Evolutionary conservation across 2,113 vertebrate genomes (phyloP).

Genomic region (Tetrao urogallus): DNA sequence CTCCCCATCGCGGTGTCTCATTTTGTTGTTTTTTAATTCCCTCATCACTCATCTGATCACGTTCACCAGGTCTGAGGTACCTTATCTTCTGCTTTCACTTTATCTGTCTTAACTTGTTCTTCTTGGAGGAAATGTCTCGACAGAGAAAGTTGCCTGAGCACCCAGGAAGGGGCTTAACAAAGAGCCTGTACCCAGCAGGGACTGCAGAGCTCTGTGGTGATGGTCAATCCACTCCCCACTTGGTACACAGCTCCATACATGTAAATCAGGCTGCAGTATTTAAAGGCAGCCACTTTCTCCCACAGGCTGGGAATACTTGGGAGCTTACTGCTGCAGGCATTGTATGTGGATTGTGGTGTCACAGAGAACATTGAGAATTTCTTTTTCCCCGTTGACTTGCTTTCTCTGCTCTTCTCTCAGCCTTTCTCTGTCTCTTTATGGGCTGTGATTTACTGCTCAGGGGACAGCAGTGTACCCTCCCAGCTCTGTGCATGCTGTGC

Average conservation of each 20-base stretch:
- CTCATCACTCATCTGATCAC: not conserved
- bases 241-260: not conserved
- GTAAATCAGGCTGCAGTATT: not conserved
- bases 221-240: not conserved
- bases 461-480: not conserved
- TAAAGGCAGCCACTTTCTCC: not conserved
- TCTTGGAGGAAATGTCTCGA: not conserved
- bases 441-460: not conserved
- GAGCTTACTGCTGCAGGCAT: not conserved
- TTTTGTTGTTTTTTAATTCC: not conserved
- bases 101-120: not conserved
- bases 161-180: not conserved
- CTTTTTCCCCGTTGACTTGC: not conserved
- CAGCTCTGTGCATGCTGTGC: not conserved
- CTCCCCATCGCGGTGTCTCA: fast-evolving
- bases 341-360: not conserved
- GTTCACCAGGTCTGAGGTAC: not conserved
- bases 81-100: not conserved
- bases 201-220: too few species aligned
- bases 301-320: not conserved
- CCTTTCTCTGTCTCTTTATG: not conserved
- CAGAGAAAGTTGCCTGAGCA: not conserved
- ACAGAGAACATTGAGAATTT: not conserved
- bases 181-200: not conserved
- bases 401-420: slow-evolving; percentile 6